Conservation (phyloP, 2,888 invertebrate species). For the Slavum lentiscoides region DNA sequence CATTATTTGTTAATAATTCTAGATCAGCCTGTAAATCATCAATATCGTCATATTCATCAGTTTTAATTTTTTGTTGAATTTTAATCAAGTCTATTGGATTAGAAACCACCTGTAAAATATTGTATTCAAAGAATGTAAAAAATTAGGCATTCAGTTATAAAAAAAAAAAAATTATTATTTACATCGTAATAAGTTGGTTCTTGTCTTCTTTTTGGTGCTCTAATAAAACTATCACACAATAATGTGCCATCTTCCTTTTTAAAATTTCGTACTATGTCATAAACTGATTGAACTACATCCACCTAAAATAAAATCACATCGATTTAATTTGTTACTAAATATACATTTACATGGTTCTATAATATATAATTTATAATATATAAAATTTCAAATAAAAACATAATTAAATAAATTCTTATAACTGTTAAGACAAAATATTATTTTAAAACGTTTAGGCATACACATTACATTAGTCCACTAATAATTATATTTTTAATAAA, state of each 20-base stretch:
- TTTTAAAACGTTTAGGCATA: too few species aligned
- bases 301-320: constrained; percentile 63
- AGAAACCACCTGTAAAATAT: constrained; percentile 72
- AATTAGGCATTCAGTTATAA: constrained; percentile 4
- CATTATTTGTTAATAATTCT: constrained; percentile 88
- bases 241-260: constrained; percentile 90
- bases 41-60: constrained; percentile 92
- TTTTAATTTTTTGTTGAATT: constrained; percentile 95
- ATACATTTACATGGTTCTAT: background rate
- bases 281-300: constrained; percentile 87
- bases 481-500: too few species aligned
- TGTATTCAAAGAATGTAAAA: constrained; percentile 31
- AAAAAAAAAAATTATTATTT: constrained; percentile 25
- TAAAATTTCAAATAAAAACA: too few species aligned
- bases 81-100: constrained; percentile 93
- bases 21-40: constrained; percentile 89
- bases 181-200: constrained; percentile 86
- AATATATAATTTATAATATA: background rate
- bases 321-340: constrained; percentile 34
- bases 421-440: too few species aligned
- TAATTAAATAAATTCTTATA: background rate
- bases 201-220: constrained; percentile 90
- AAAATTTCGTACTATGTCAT: constrained; percentile 85
- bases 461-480: too few species aligned
- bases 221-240: constrained; percentile 90